These are phyloP conservation scores for Thunnus thynnus DNA, from an alignment of 2,113 vertebrate genomes.

Conservation along the genomic window DNA sequence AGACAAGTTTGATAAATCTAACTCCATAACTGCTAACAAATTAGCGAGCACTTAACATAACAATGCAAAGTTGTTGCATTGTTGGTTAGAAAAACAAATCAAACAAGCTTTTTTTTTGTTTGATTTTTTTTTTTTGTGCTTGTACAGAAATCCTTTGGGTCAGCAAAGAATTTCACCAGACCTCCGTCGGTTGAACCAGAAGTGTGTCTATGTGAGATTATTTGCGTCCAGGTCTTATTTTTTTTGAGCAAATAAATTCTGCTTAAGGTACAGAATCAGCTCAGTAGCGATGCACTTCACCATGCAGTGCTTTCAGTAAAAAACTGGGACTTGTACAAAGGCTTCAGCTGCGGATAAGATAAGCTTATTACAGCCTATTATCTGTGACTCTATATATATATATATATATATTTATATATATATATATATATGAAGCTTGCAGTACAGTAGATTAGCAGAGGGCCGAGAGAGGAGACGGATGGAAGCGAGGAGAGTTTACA, in stretches of 20 bases:
- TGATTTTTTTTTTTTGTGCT: too few relatives aligned
- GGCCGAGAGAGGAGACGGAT: constrained; percentile 28
- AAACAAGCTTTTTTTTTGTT: too few relatives aligned
- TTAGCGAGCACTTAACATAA: too few relatives aligned
- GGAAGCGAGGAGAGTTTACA: constrained; percentile 33
- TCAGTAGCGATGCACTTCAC: constrained; percentile 19
- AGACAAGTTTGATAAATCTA: neutral
- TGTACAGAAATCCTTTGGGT: neutral
- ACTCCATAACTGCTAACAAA: too few relatives aligned
- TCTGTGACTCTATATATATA: constrained; percentile 56
- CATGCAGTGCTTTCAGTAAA: constrained; percentile 7
- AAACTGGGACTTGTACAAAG: constrained; percentile 38
- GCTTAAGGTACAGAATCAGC: constrained; percentile 30
- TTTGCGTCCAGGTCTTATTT: constrained; percentile 7
- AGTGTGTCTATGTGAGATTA: neutral
- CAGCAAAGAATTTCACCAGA: neutral
- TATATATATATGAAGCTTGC: constrained; percentile 46
- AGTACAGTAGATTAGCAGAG: constrained; percentile 65
- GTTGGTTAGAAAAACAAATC: neutral
- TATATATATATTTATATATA: neutral
- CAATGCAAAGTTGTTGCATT: too few relatives aligned
- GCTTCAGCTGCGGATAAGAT: constrained; percentile 53
- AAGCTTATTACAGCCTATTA: constrained; percentile 71
- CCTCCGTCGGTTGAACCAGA: neutral
- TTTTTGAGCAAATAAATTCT: constrained; percentile 42